Conservation (phyloP, 1,140 invertebrate species). For the Neelides sp. region DNA sequence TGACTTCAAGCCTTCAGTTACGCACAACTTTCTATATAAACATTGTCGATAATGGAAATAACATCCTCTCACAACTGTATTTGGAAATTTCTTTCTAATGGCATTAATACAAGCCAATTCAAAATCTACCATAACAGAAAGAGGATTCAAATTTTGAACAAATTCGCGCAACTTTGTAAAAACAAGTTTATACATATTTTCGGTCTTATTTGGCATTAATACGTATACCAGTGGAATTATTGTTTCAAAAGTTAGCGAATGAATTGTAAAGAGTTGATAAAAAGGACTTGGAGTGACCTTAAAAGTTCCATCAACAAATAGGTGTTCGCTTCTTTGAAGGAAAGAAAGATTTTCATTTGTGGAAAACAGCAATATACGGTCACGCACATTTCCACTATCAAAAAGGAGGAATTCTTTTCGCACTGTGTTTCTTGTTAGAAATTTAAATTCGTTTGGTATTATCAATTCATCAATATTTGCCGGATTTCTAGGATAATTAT, state of each 20-base stretch:
- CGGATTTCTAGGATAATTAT: no score
- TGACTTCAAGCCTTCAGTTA: neutral
- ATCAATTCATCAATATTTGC: no score
- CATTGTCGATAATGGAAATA: constrained; percentile 4
- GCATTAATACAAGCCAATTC: neutral
- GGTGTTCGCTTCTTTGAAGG: neutral
- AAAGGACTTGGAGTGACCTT: neutral
- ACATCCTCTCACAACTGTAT: neutral
- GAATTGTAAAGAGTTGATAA: constrained; percentile 1
- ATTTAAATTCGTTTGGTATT: no score
- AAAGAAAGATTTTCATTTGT: neutral
- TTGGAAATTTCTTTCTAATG: neutral
- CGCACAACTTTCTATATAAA: neutral
- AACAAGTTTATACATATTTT: neutral
- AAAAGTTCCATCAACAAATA: constrained; percentile 6
- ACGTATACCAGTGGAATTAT: neutral
- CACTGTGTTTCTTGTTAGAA: no score
- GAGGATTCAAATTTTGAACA: neutral
- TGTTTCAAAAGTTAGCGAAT: neutral
- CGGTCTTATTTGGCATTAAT: neutral
- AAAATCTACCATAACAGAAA: neutral
- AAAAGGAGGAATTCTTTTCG: neutral
- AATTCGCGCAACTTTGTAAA: neutral
- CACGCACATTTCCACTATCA: neutral
- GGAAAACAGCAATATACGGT: neutral